A percentile compares a stretch with the other conserved stretches of the same genome.
Conservation (phyloP, 2,888 invertebrate species). For the Macaria notata region DNA sequence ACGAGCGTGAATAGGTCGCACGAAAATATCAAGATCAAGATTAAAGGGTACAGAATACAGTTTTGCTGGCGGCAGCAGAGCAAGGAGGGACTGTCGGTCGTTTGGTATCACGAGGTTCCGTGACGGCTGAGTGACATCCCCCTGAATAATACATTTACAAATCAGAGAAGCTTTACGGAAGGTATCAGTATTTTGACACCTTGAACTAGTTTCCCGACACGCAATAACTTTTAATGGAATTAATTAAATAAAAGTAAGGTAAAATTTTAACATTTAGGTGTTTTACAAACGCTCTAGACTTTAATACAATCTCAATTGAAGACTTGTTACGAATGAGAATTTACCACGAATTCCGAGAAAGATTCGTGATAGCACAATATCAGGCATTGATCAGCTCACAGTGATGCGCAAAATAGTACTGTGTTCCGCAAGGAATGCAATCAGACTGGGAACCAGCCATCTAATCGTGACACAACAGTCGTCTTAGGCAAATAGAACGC, state of each 20-base stretch:
- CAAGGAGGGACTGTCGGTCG: conserved; percentile 26
- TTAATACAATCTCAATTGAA: background rate
- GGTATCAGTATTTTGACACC: conserved; percentile 17
- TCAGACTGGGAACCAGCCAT: conserved; percentile 25
- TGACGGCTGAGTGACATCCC: conserved; percentile 39
- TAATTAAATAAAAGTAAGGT: no score
- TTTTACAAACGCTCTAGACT: background rate
- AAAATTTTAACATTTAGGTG: no score
- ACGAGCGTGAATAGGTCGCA: conserved; percentile 35
- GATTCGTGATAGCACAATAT: conserved; percentile 5
- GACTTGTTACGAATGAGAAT: conserved; percentile 1
- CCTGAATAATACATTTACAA: conserved; percentile 48
- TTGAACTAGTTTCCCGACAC: conserved; percentile 11
- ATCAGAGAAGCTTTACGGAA: conserved; percentile 39
- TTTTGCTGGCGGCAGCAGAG: conserved; percentile 25
- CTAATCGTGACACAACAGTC: conserved; percentile 13
- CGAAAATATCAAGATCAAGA: conserved; percentile 32
- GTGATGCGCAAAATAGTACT: conserved; percentile 22
- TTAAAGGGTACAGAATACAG: conserved; percentile 31
- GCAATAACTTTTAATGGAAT: conserved; percentile 1
- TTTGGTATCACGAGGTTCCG: conserved; percentile 36
- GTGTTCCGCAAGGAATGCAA: conserved; percentile 32
- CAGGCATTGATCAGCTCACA: conserved; percentile 17
- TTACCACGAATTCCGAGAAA: conserved; percentile 1
- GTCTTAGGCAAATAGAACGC: conserved; percentile 10